Percentiles rank a stretch among this genome's conserved stretches.
These are phyloP conservation scores for Caranx ignobilis DNA, from an alignment of 2,113 vertebrate genomes.

Conservation along the genomic window DNA sequence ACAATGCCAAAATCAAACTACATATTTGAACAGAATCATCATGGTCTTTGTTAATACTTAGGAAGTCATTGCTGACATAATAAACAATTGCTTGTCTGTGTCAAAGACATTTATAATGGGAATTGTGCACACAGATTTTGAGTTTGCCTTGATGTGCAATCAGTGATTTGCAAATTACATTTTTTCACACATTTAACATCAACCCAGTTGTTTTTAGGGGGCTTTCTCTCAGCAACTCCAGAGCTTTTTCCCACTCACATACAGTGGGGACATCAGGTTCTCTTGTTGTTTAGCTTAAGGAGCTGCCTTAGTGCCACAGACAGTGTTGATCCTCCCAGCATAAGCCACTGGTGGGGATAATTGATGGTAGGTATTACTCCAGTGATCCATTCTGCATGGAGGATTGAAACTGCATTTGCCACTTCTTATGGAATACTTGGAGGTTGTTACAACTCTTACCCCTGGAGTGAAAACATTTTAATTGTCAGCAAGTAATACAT, in stretches of 20 bases:
- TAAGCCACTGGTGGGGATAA: constrained; percentile 70
- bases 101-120: not conserved
- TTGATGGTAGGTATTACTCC: constrained; percentile 64
- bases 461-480: not conserved
- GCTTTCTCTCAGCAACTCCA: constrained; percentile 4
- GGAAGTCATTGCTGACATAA: too few relatives aligned
- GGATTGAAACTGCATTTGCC: constrained; percentile 29
- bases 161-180: constrained; percentile 22
- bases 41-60: not conserved
- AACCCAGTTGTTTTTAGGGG: constrained; percentile 20
- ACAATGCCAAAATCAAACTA: too few relatives aligned
- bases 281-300: constrained; percentile 30
- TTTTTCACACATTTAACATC: constrained; percentile 7
- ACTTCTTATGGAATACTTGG: constrained; percentile 16
- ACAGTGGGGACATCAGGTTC: constrained; percentile 3
- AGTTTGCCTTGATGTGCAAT: constrained; percentile 17
- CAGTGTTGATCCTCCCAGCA: constrained; percentile 45
- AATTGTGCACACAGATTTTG: not conserved
- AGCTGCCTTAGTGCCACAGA: constrained; percentile 31
- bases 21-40: not conserved
- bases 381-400: constrained; percentile 39
- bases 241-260: not conserved
- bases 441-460: not conserved
- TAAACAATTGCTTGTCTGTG: too few relatives aligned
- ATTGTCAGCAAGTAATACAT: not conserved